Base-by-base conservation (phyloP, 92 coral and sea anemone species). In the Porites rus region DNA sequence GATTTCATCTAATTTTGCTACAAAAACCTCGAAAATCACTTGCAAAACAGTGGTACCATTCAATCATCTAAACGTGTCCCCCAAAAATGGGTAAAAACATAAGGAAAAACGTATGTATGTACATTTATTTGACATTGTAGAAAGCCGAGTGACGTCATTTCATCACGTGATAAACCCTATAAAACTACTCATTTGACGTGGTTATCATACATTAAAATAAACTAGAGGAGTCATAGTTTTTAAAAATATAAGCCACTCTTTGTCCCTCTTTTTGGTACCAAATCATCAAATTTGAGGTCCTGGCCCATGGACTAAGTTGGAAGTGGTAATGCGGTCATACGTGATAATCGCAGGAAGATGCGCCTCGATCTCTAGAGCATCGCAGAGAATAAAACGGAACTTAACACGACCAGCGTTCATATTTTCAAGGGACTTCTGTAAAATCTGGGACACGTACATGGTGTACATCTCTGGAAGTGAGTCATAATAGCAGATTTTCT, bases 281-380 rank as follows among this genome's bases (percentile, higher is more conserved):
- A 1, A 58, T 58, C 62, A 14, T 58, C 8, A 58, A 31, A 31
- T 31, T 31, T 31, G 38, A 31, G 38, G 38, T 31, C 38, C 38
- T 31, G 38, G 38, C 38, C 38, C 38, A 31, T 31, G 38, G 38
- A 3, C 38, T 31, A 31, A 75, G 86, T 93, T 93, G n/a, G 97
- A 91, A 31, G 94, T 88, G 17, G 76, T 64, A 53, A 93, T 81
- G 86, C 97, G 86, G 75, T 94, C 94, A 76, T 83, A 93, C 20
- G n/a, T 77, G 18, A 73, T 38, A 59, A 43, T 80, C 6, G 52
- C 80, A 17, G 90, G 91, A 7, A 93, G 82, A 59, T 24, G 79
- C 4, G 75, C 68, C 13, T 82, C 63, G 25, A 93, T 54, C 31
- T 93, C 85, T 14, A 68, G 25, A 65, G 92, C 79, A 91, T 91